Evolutionary conservation across 2,797 vertebrate species (phyloP), one percentile per base, ranked within the genome.

Genomic region (Gadopsis bispinosus): DNA sequence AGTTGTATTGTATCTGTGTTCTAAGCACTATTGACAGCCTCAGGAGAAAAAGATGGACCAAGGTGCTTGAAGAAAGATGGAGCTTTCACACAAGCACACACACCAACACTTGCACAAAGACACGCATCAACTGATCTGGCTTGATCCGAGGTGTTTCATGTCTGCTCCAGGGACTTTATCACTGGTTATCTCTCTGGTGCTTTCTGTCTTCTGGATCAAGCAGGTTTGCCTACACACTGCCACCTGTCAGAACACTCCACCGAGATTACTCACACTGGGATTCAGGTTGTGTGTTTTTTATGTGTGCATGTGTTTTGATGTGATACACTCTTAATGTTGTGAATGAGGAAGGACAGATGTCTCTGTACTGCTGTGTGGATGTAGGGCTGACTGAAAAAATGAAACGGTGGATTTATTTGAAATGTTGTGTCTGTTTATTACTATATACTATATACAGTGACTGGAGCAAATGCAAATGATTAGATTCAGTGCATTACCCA

Each of bases 261-360:
- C 86, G 76, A 84, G 81, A 87, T 86, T 89, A 85, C 78, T 85
- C 88, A 69, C 83, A n/a, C 64, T 81, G 85, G 84, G 80, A 83
- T 75, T 83, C 77, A 54, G n/a, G 37, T 69, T 63, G 35, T 66
- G 47, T 50, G 48, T 69, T 50, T 39, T 26, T 41, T 10, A 7
- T 26, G 33, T 43, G 37, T 62, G 58, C 48, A 43, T 77, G 59
- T 75, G 66, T 83, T 82, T 83, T 84, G 73, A 83, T 85, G 75
- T 55, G 79, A 82, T 78, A 59, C 55, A 64, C 66, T 75, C 48
- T 11, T 65, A 70, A 70, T 70, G 75, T 73, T 7, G 45, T 3
- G 20, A 79, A 69, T 48, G 83, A 76, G 65, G 41, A 73, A 76
- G 79, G 83, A 77, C 83, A 86, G 70, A 72, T 78, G 75, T 78